A percentile compares a stretch with the other conserved stretches of the same genome.
Evolutionary conservation across 23 tunicate species (phyloP).

Genomic region (Aplidium turbinatum): DNA sequence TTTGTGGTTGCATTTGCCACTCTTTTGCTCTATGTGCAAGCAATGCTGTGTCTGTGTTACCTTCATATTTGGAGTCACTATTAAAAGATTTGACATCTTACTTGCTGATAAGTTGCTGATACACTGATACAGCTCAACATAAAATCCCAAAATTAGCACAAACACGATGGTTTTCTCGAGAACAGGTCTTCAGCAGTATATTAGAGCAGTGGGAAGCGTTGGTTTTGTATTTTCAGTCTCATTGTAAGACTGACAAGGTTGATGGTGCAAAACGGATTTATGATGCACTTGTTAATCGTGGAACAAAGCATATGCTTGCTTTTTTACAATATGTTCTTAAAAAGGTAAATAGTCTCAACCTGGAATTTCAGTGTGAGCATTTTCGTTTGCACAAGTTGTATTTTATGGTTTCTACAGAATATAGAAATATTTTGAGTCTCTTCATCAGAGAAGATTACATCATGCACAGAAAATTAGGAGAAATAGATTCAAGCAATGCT

Average conservation of each 20-base stretch:
- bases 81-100: slow-evolving; percentile 3
- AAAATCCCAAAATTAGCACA: background rate
- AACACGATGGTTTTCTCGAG: background rate
- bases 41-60: slow-evolving; percentile 1
- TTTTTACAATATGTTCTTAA: background rate
- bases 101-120: background rate
- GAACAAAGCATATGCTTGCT: background rate
- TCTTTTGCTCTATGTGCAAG: slow-evolving; percentile 1
- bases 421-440: background rate
- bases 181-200: background rate
- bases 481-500: background rate
- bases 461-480: background rate
- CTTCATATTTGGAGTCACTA: background rate
- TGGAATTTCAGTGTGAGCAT: background rate
- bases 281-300: background rate
- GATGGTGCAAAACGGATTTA: background rate
- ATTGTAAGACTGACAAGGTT: background rate
- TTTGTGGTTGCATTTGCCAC: background rate
- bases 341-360: background rate
- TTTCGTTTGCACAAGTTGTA: background rate
- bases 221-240: slow-evolving; percentile 8
- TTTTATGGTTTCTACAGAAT: background rate
- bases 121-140: background rate
- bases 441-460: background rate
- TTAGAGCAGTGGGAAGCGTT: background rate